Evolutionary conservation across 37 sponge, comb jelly and placozoan genomes (phyloP).

Genomic region (Bolinopsis microptera): DNA sequence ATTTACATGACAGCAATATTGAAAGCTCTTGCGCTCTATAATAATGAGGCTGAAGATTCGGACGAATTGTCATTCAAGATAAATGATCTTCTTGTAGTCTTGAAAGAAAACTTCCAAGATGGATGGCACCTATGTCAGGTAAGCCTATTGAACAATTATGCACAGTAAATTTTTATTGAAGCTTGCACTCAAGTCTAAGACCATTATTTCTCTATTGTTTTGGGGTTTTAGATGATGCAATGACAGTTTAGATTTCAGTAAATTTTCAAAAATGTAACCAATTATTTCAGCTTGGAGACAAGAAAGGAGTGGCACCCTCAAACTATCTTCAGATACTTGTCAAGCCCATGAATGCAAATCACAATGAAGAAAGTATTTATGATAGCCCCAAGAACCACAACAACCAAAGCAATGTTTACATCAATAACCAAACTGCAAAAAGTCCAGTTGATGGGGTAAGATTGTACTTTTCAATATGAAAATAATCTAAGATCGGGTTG

Average conservation of each 20-base stretch:
- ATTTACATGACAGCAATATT: background rate
- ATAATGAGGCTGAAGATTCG: constrained; percentile 30
- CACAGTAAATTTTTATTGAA: too few relatives aligned
- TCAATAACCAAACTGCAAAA: background rate
- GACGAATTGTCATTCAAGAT: constrained; percentile 60
- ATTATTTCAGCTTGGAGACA: constrained; percentile 42
- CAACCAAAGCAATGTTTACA: background rate
- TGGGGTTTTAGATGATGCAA: too few relatives aligned
- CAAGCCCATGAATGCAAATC: background rate
- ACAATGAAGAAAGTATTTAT: constrained; percentile 18
- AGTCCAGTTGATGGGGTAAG: background rate
- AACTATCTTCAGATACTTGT: constrained; percentile 41
- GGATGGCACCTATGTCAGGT: constrained; percentile 55
- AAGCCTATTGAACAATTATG: too few relatives aligned
- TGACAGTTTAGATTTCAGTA: too few relatives aligned
- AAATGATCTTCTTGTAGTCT: constrained; percentile 16
- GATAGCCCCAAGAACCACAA: background rate
- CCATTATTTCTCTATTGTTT: too few relatives aligned
- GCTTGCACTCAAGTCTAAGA: too few relatives aligned
- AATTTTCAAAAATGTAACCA: too few relatives aligned
- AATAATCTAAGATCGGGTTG: too few relatives aligned
- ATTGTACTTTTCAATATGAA: too few relatives aligned
- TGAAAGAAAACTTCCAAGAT: constrained; percentile 47
- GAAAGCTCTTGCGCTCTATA: constrained; percentile 46
- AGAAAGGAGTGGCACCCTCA: constrained; percentile 39